Percentiles rank a stretch among this genome's conserved stretches.
Conservation (phyloP, 2,797 vertebrate species). For the Cynodonichthys magdalenae region DNA sequence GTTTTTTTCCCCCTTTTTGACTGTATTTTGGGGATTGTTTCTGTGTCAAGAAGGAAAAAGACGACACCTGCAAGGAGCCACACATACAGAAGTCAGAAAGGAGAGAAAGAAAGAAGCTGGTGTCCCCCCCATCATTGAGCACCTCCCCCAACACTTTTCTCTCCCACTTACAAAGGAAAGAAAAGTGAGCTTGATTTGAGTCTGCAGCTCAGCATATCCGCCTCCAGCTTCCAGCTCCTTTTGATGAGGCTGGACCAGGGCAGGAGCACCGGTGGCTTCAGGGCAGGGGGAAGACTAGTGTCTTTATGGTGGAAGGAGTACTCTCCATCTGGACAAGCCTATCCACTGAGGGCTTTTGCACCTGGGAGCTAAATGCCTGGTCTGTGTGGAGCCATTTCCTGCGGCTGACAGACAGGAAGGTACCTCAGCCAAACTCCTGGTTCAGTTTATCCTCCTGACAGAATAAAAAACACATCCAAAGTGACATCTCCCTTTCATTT, state of each 20-base stretch:
- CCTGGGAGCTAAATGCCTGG: constrained; percentile 82
- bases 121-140: constrained; percentile 69
- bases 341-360: constrained; percentile 76
- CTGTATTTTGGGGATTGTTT: constrained; percentile 53
- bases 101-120: constrained; percentile 82
- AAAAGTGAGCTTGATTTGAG: constrained; percentile 76
- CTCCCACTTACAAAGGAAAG: constrained; percentile 70
- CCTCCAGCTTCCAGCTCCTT: constrained; percentile 77
- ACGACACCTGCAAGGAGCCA: constrained; percentile 82
- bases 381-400: constrained; percentile 80
- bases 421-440: constrained; percentile 71
- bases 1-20: constrained; percentile 50
- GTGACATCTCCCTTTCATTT: constrained; percentile 17
- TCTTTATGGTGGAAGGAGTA: constrained; percentile 81
- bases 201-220: constrained; percentile 75
- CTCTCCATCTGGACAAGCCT: constrained; percentile 81
- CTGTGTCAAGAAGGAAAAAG: constrained; percentile 65
- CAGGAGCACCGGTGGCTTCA: constrained; percentile 76
- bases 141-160: constrained; percentile 63
- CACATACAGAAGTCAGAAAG: constrained; percentile 73
- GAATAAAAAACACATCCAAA: constrained; percentile 48
- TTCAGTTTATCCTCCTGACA: constrained; percentile 48
- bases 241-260: constrained; percentile 78
- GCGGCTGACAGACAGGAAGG: constrained; percentile 74
- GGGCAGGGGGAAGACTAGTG: constrained; percentile 76